These are phyloP conservation scores for Anoplopoma fimbria DNA, from an alignment of 2,113 vertebrate genomes.

Conservation along the genomic window DNA sequence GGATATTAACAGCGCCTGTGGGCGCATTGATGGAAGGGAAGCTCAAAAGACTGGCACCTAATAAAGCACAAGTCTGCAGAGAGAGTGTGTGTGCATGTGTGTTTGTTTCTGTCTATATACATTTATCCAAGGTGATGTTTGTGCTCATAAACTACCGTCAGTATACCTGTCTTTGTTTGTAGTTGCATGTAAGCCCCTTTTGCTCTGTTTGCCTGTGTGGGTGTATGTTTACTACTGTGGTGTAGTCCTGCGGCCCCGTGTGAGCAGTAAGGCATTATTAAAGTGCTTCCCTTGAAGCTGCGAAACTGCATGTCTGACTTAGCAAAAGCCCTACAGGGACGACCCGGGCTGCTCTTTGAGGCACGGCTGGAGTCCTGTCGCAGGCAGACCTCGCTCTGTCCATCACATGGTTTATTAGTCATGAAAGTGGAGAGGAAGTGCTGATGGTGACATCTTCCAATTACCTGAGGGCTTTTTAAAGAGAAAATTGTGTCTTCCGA, in stretches of 20 bases:
- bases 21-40: constrained; percentile 69
- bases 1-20: constrained; percentile 79
- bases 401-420: constrained; percentile 40
- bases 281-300: constrained; percentile 57
- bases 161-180: constrained; percentile 63
- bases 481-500: constrained; percentile 17
- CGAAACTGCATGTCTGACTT: constrained; percentile 48
- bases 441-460: constrained; percentile 35
- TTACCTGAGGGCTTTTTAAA: constrained; percentile 31
- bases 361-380: constrained; percentile 45
- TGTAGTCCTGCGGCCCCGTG: constrained; percentile 31
- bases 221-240: constrained; percentile 66
- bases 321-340: constrained; percentile 29
- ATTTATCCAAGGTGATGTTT: constrained; percentile 44
- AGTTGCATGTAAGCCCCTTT: constrained; percentile 41
- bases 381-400: constrained; percentile 33
- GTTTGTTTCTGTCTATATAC: constrained; percentile 31
- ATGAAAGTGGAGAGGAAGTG: constrained; percentile 17
- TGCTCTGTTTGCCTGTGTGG: constrained; percentile 50
- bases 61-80: constrained; percentile 69
- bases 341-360: constrained; percentile 33
- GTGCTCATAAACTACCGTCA: constrained; percentile 64
- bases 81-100: constrained; percentile 39
- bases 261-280: constrained; percentile 70
- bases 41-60: constrained; percentile 76